Evolutionary conservation across 1,140 invertebrate genomes (phyloP), one percentile per base, ranked within the genome.

Genomic region (Drosophila repleta): DNA sequence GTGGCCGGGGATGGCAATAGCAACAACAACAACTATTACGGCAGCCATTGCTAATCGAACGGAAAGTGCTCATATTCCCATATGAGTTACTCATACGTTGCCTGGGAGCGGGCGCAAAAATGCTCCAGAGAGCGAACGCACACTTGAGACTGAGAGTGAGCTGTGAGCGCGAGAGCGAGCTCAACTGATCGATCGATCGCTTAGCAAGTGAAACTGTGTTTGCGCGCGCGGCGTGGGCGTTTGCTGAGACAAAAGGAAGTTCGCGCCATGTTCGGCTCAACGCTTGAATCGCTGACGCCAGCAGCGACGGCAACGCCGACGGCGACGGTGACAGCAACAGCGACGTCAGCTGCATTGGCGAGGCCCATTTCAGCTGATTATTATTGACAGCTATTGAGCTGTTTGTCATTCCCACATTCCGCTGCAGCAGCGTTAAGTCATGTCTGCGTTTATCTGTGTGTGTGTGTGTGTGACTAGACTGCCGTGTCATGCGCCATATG

Each of bases 11-110:
- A 24, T 32, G 55, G 49, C 49, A 53, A 15, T 6, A 46, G 21
- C 29, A 66, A 48, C 20, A 52, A 43, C 10, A 56, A 49, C 20
- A 49, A 15, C 65, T 74, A 63, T 35, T 53, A 64, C 68, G 60
- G 52, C 55, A 68, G 63, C 80, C 72, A 69, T 79, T 79, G 60
- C 72, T 56, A 80, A 85, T 85, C 73, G 57, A 66, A 70, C 60
- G 32, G 32, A 76, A 57, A 46, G 46, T 64, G 70, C 69, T 81
- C 63, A 65, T 58, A 75, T 77, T 85, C 80, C 81, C 65, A 57
- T 74, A 67, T 77, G 21, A 58, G 70, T 81, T 85, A 77, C 74
- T 85, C 58, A 71, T 55, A 63, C 48, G 35, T 48, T 32, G 48
- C 26, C 26, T 41, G 26, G 20, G 26, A 65, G 57, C 18, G 37